These are phyloP conservation scores for Sebastolobus altivelis DNA, from an alignment of 2,797 vertebrate genomes.

Conservation along the genomic window DNA sequence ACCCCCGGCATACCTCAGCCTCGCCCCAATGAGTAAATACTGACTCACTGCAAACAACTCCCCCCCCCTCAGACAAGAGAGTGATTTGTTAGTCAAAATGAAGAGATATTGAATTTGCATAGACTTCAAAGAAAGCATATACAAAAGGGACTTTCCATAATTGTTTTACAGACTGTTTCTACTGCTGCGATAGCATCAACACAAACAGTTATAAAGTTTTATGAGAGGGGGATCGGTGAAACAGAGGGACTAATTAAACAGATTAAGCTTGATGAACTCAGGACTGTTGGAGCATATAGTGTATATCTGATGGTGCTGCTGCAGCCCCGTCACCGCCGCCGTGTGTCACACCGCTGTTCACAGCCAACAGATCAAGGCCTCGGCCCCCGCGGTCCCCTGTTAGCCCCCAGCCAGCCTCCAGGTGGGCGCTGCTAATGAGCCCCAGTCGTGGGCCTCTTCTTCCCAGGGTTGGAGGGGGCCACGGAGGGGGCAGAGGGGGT, in stretches of 20 bases:
- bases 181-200: constrained; percentile 50
- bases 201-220: constrained; percentile 46
- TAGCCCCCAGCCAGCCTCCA: constrained; percentile 86
- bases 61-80: constrained; percentile 22
- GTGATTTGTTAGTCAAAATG: constrained; percentile 44
- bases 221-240: constrained; percentile 34
- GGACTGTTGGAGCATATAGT: constrained; percentile 48
- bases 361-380: constrained; percentile 89
- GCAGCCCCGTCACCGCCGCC: constrained; percentile 70
- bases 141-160: constrained; percentile 57
- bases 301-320: constrained; percentile 53
- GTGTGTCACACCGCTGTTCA: constrained; percentile 79
- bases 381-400: constrained; percentile 74
- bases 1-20: constrained; percentile 67
- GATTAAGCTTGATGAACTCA: constrained; percentile 68
- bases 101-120: constrained; percentile 59
- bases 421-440: constrained; percentile 92
- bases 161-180: constrained; percentile 56
- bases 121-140: constrained; percentile 50
- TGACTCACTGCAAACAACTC: constrained; percentile 26
- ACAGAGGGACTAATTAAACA: constrained; percentile 70
- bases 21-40: constrained; percentile 29
- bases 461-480: constrained; percentile 77
- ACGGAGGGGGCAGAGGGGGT: constrained; percentile 59
- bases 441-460: constrained; percentile 81